A percentile compares a stretch with the other conserved stretches of the same genome.
These are phyloP conservation scores for Hyla sarda DNA, from an alignment of 2,113 vertebrate species.

Conservation along the genomic window DNA sequence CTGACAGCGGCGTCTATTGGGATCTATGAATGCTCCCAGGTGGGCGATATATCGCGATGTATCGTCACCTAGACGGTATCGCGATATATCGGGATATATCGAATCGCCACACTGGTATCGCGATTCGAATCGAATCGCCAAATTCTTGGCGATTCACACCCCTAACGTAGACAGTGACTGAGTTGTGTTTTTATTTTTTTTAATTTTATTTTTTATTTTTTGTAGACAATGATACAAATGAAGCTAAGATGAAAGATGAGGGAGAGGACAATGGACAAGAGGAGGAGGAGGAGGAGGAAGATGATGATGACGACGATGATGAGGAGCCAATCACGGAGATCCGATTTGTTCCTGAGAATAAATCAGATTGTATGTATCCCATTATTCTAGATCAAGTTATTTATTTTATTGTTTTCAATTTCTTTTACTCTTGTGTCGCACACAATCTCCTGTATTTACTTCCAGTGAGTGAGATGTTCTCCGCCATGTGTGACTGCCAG, in stretches of 20 bases:
- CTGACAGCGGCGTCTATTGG: no score
- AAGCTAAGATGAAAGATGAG: slow-evolving; percentile 74
- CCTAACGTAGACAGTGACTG: no score
- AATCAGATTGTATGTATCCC: slow-evolving; percentile 84
- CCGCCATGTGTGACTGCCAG: slow-evolving; percentile 96
- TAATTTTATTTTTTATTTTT: slow-evolving; percentile 32
- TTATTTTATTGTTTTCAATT: not conserved
- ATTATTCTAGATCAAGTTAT: not conserved
- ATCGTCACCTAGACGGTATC: no score
- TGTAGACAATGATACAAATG: slow-evolving; percentile 79
- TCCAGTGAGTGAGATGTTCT: slow-evolving; percentile 94
- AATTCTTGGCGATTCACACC: no score
- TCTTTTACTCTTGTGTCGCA: not conserved
- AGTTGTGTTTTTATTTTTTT: no score
- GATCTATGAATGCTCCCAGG: no score
- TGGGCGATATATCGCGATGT: no score
- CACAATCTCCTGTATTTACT: slow-evolving; percentile 11
- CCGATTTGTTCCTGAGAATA: slow-evolving; percentile 90
- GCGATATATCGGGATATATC: no score
- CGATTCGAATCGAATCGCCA: no score
- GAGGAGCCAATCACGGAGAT: slow-evolving; percentile 86
- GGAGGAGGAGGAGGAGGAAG: slow-evolving; percentile 68
- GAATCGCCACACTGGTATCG: no score
- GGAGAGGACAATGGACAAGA: slow-evolving; percentile 65
- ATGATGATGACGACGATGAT: slow-evolving; percentile 73